Base-by-base conservation (phyloP, 2,797 vertebrate genomes). In the Notoglanidium macrostoma region DNA sequence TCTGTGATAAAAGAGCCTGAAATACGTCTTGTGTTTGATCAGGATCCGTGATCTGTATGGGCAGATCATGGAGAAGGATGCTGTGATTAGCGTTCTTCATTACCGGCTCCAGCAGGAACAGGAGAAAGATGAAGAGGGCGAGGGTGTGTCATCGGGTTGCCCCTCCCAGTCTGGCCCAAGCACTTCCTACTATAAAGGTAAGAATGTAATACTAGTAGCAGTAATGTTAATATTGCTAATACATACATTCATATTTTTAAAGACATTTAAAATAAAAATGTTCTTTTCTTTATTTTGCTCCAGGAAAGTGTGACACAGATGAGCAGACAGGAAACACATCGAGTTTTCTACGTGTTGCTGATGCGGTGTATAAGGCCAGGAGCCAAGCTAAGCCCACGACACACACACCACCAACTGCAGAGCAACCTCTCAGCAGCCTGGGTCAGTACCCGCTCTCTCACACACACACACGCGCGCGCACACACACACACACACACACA, bases 51-150 rank as follows among this genome's bases (percentile, higher is more conserved):
- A 95, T 51, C 97, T 99, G 29, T 97, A 98, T 0, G 96, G 97
- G 51, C 97, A 99, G 93, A 98, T 99, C 92, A 92, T 99, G 90
- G 98, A 99, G 95, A 99, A 99, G 90, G 98, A 99, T 0, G 98
- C 98, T 0, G 95, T 99, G 89, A 99, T 99, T 91, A 98, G 98
- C 92, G 96, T 99, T 63, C 96, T 99, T 86, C 98, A 98, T 92
- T 97, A 98, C 91, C 97, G 97, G 61, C 96, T 98, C 0, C 96
- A 97, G 86, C 97, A 96, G 86, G 97, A 98, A 83, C 97, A 96
- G 49, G 95, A 94, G 17, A 86, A 86, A 72, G 93, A 86, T 86
- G 92, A 92, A 0, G 96, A 94, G 80, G 92, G 94, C 5, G 94
- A 95, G 92, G 96, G 2, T 94, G 97, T 97, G 63, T 97, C 97